Percentiles rank a stretch among this genome's conserved stretches.
These are phyloP conservation scores for Parauchenoglanis punctatus DNA, from an alignment of 2,797 vertebrate genomes.

Conservation along the genomic window DNA sequence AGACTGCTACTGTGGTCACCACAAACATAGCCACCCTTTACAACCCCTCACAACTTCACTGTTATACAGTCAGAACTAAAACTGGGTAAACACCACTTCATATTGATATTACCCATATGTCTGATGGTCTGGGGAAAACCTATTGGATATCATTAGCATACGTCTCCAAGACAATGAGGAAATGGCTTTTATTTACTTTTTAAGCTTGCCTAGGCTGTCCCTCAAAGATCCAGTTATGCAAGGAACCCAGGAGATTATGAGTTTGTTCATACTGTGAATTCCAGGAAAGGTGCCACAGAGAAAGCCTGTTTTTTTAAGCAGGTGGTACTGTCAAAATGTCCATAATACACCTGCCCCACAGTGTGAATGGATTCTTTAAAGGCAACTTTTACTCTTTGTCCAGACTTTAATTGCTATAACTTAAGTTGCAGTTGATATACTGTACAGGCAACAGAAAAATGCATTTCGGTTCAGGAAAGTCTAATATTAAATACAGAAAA, in stretches of 20 bases:
- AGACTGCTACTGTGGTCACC: neutral
- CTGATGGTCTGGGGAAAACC: neutral
- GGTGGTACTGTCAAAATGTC: neutral
- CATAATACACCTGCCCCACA: neutral
- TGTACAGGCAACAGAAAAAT: neutral
- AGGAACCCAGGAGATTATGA: neutral
- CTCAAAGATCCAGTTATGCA: too few species aligned
- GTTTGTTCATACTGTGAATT: neutral
- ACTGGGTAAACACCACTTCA: neutral
- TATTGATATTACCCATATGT: neutral
- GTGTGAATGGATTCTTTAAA: neutral
- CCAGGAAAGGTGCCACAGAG: neutral
- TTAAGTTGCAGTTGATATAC: neutral
- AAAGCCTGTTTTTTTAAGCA: neutral
- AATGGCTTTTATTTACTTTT: neutral
- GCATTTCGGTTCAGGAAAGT: neutral
- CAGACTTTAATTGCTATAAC: neutral
- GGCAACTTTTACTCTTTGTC: neutral
- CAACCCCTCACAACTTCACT: neutral
- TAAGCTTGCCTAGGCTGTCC: neutral
- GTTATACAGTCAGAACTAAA: neutral
- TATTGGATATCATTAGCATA: neutral
- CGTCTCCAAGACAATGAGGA: neutral
- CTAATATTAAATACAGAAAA: neutral
- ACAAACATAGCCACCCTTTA: neutral